A percentile compares a stretch with the other conserved stretches of the same genome.
phyloP scores from a whole-genome alignment of 92 coral and sea anemone species.

The Nematostella vectensis region DNA sequence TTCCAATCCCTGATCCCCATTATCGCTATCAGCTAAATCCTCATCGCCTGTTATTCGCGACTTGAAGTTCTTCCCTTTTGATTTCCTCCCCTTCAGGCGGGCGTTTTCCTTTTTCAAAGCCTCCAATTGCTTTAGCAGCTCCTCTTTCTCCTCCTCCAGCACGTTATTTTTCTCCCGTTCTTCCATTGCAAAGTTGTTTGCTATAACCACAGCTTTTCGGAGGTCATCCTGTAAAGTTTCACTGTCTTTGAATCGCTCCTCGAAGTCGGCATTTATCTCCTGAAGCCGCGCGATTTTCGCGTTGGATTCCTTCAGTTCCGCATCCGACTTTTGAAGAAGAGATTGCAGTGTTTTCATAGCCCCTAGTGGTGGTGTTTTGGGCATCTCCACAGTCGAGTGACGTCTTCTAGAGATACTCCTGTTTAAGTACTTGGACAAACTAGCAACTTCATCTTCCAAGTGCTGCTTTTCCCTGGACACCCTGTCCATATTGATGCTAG shows the following conservation, averaged over 20 bases:
- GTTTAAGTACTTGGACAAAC: conserved; percentile 50
- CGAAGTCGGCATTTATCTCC: conserved; percentile 58
- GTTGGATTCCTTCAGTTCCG: conserved; percentile 68
- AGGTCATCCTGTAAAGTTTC: conserved; percentile 58
- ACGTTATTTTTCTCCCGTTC: conserved; percentile 50
- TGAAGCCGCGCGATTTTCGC: conserved; percentile 67
- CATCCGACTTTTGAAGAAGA: conserved; percentile 72
- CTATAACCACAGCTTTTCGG: conserved; percentile 68
- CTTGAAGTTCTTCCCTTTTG: conserved; percentile 25
- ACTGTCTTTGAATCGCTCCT: conserved; percentile 61
- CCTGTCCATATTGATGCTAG: conserved; percentile 70
- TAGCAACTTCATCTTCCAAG: conserved; percentile 70
- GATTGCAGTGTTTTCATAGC: conserved; percentile 67
- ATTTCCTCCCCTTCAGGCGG: conserved; percentile 12
- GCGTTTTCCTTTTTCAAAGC: conserved; percentile 12
- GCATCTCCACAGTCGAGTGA: conserved; percentile 41
- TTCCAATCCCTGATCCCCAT: conserved; percentile 46
- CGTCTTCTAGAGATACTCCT: conserved; percentile 38
- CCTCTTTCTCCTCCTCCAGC: conserved; percentile 39
- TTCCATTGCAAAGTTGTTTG: conserved; percentile 75
- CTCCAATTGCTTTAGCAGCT: conserved; percentile 30
- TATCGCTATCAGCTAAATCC: conserved; percentile 28
- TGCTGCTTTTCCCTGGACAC: conserved; percentile 74
- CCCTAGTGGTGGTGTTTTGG: conserved; percentile 34
- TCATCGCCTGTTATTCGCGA: conserved; percentile 37